Evolutionary conservation across 2,797 vertebrate species (phyloP), one percentile per base, ranked within the genome.

Genomic region (Enteromius afrohamiltoni): DNA sequence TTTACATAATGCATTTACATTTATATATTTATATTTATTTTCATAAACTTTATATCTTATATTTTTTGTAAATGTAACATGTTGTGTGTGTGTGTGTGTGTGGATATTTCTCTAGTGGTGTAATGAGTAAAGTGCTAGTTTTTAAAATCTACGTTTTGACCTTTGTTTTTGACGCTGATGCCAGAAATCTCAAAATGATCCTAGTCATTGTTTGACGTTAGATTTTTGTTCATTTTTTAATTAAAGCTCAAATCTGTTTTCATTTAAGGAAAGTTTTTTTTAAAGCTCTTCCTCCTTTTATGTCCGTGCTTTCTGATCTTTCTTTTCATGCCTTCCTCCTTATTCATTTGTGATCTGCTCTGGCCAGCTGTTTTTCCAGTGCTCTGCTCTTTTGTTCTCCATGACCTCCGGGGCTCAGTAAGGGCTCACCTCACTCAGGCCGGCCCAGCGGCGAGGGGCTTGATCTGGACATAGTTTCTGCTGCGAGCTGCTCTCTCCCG

Each of bases 391-490:
- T 85, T 85, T 85, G 76, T 80, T 80, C n/a, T 85, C 21, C 3
- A 14, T 23, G 82, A 77, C 82, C 75, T 71, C 82, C 19, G 75
- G 65, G 75, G 14, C 67, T 77, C 64, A 62, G 26, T 77, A 55
- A 83, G 75, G 75, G 75, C 82, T 78, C 82, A 78, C 74, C 82
- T 93, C 92, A 79, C 85, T 83, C 31, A 82, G 89, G 85, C 85
- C 91, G 88, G 88, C 91, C 89, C 89, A 34, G 29, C 45, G 83
- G 91, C 90, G 71, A 86, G 89, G 87, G 79, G 83, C 91, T 94
- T 93, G 89, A 93, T 92, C 91, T 91, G 90, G 91, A 92, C 92
- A 94, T 95, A 91, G 91, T 93, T 94, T 88, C 87, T 88, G 89
- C 88, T 76, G 82, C 67, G 84, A 89, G 89, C 90, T 86, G 87